Conservation (phyloP, 2,888 invertebrate genomes). For the Electrophaes corylata region DNA sequence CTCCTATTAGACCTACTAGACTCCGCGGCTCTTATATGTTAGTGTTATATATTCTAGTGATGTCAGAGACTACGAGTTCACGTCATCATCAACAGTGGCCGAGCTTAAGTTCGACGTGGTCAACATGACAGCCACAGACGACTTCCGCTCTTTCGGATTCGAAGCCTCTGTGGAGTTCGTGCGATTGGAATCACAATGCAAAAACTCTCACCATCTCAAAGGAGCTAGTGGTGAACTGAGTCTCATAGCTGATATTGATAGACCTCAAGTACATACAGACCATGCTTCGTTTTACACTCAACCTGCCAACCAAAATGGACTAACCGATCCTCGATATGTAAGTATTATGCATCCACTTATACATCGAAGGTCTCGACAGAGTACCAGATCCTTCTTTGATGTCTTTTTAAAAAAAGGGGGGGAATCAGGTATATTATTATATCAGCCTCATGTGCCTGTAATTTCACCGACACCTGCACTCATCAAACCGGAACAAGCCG, state of each 20-base stretch:
- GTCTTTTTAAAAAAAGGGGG: too few species aligned
- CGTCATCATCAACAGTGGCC: slow-evolving; percentile 89
- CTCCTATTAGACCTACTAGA: too few species aligned
- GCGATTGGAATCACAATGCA: slow-evolving; percentile 87
- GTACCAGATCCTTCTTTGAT: too few species aligned
- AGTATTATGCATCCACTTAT: background rate
- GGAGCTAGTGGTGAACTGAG: slow-evolving; percentile 91
- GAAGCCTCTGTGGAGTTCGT: slow-evolving; percentile 94
- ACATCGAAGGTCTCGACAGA: too few species aligned
- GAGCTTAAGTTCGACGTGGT: slow-evolving; percentile 92
- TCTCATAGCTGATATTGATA: slow-evolving; percentile 55
- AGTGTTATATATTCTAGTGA: slow-evolving; percentile 66
- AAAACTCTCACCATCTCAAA: slow-evolving; percentile 87
- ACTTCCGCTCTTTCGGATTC: slow-evolving; percentile 93
- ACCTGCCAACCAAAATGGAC: background rate
- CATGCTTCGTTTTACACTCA: background rate
- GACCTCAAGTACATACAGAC: background rate
- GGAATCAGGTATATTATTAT: too few species aligned
- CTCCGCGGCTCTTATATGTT: too few species aligned
- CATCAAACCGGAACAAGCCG: too few species aligned
- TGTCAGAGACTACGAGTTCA: slow-evolving; percentile 86
- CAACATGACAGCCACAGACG: slow-evolving; percentile 93
- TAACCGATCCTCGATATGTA: slow-evolving; percentile 3
- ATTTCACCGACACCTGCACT: too few species aligned
- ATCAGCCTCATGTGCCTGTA: too few species aligned